A percentile compares a stretch with the other conserved stretches of the same genome.
These are phyloP conservation scores for Austrofundulus limnaeus DNA, from an alignment of 2,113 vertebrate species.

Conservation along the genomic window DNA sequence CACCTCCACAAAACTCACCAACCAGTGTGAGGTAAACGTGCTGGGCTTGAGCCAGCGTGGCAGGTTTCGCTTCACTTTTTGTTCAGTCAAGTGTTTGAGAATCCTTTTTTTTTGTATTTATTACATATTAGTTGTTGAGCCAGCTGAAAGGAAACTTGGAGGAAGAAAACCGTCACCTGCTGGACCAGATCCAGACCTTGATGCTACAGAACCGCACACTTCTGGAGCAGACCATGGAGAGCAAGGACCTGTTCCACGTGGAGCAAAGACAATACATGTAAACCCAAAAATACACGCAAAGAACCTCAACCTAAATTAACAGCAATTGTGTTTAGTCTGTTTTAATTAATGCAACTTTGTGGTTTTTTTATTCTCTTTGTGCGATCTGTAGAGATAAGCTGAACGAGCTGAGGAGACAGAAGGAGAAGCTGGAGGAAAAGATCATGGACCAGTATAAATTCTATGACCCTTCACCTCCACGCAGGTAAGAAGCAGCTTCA, in stretches of 20 bases:
- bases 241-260: slow-evolving; percentile 98
- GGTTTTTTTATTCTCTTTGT: not conserved
- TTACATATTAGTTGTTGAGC: slow-evolving; percentile 85
- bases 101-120: not conserved
- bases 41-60: too few relatives aligned
- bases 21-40: slow-evolving; percentile 95
- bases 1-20: slow-evolving; percentile 93
- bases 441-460: slow-evolving; percentile 99
- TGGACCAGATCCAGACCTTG: slow-evolving; percentile 98
- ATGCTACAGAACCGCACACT: slow-evolving; percentile 97
- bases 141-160: slow-evolving; percentile 98
- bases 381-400: slow-evolving; percentile 87
- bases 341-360: too few relatives aligned
- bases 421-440: slow-evolving; percentile 98
- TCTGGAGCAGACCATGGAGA: slow-evolving; percentile 98
- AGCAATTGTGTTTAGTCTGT: not conserved
- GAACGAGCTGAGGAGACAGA: slow-evolving; percentile 95
- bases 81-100: not conserved
- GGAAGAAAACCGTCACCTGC: slow-evolving; percentile 95
- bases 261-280: slow-evolving; percentile 98
- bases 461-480: slow-evolving; percentile 95
- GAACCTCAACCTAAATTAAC: not conserved
- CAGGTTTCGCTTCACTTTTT: not conserved
- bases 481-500: slow-evolving; percentile 81
- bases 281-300: not conserved